Evolutionary conservation across 2,113 vertebrate genomes (phyloP).

Genomic region (Xiphophorus hellerii): DNA sequence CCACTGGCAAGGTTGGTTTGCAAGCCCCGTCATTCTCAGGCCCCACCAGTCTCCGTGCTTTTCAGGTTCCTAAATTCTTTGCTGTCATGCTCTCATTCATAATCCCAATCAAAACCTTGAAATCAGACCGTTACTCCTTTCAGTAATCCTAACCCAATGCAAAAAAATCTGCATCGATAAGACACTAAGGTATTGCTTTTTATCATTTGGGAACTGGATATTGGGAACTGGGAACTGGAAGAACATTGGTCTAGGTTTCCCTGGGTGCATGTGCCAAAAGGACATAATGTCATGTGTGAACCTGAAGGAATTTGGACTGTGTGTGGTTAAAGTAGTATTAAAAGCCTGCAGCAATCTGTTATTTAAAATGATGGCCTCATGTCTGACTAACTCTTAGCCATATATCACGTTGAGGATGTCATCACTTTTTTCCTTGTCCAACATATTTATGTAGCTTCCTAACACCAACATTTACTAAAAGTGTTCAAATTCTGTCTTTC

Average conservation of each 20-base stretch:
- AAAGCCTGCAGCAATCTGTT: background rate
- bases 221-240: background rate
- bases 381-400: too few species aligned
- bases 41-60: background rate
- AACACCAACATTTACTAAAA: background rate
- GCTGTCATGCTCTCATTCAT: background rate
- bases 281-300: background rate
- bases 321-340: background rate
- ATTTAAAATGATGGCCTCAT: background rate
- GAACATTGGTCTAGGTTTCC: background rate
- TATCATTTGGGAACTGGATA: too few species aligned
- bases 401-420: too few species aligned
- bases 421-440: too few species aligned
- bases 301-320: background rate
- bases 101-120: background rate
- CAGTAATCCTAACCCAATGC: background rate
- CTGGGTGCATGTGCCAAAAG: background rate
- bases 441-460: too few species aligned
- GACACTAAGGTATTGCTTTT: background rate
- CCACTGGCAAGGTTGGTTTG: background rate
- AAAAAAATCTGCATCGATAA: background rate
- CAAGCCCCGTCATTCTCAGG: background rate
- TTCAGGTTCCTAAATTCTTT: background rate
- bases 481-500: background rate
- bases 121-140: background rate